phyloP scores from a whole-genome alignment of 2,113 vertebrate genomes.

The Mormyrus lacerda region DNA sequence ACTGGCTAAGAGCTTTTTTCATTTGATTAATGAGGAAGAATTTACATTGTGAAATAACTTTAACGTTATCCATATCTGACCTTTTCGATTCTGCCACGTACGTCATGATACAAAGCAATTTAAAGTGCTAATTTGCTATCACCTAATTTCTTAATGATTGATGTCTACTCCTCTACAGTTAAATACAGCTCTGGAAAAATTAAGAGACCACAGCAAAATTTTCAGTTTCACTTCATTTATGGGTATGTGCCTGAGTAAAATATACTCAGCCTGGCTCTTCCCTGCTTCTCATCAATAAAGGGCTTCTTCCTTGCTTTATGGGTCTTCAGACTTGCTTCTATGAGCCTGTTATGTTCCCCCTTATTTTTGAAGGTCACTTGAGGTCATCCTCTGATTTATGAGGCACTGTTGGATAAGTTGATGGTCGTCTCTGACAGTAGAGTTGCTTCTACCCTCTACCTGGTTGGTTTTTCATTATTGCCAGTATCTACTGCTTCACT shows the following conservation, averaged over 20 bases:
- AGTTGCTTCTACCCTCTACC: not conserved
- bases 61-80: not conserved
- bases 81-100: not conserved
- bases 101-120: not conserved
- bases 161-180: not conserved
- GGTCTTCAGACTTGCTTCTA: not conserved
- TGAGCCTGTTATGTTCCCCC: not conserved
- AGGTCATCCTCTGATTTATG: not conserved
- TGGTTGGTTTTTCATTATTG: not conserved
- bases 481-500: not conserved
- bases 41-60: not conserved
- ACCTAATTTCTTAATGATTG: not conserved
- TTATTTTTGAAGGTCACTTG: not conserved
- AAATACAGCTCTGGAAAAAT: not conserved
- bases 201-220: not conserved
- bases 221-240: not conserved
- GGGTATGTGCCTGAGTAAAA: too few relatives aligned
- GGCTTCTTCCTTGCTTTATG: not conserved
- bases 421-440: not conserved
- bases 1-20: not conserved
- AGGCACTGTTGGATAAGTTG: not conserved
- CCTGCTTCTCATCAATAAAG: not conserved
- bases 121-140: not conserved
- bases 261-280: not conserved
- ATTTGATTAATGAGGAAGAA: not conserved